Evolutionary conservation across 2,797 vertebrate genomes (phyloP), one percentile per base, ranked within the genome.

Genomic region (Geotrypetes seraphini): DNA sequence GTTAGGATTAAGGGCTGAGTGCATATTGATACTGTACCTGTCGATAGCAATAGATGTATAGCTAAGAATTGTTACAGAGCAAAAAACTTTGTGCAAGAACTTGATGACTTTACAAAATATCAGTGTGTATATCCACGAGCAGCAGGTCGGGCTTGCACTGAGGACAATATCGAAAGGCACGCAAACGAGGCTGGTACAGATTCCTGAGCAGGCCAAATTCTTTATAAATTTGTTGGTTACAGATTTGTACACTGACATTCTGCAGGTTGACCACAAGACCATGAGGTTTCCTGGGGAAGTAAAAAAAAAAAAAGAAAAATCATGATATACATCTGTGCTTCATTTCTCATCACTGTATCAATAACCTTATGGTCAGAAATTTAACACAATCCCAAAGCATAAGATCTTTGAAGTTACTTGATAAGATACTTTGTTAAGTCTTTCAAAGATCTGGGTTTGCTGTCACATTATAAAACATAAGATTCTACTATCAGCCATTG

Each of bases 41-140:
- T 99, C 96, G 32, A 99, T 74, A 4, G 93, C 96, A 50, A 99
- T 96, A 63, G 85, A 86, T 11, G 88, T 86, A 63, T 97, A 98
- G 53, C 87, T 97, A 49, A 99, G 92, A 67, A 97, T 75, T 5
- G 85, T 95, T 67, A 88, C 92, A 0, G 96, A 99, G 67, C 95
- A 94, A 78, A 96, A 99, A 33, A 99, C 87, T 57, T 90, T 94
- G 44, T 98, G 96, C 25, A 97, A 71, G 69, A 99, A 99, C 69
- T 95, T 97, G 67, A 92, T 66, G 35, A 81, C 67, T 68, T 90
- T 95, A 78, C 95, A 99, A 73, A 97, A 84, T 33, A 90, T 50
- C 66, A 90, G 66, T 0, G 82, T 83, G 36, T 91, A 89, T 25
- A 94, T 79, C 93, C 92, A 98, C 85, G 87, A 87, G 77, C 96